Conservation (phyloP, 2,888 invertebrate species). For the Harpalus rubripes region DNA sequence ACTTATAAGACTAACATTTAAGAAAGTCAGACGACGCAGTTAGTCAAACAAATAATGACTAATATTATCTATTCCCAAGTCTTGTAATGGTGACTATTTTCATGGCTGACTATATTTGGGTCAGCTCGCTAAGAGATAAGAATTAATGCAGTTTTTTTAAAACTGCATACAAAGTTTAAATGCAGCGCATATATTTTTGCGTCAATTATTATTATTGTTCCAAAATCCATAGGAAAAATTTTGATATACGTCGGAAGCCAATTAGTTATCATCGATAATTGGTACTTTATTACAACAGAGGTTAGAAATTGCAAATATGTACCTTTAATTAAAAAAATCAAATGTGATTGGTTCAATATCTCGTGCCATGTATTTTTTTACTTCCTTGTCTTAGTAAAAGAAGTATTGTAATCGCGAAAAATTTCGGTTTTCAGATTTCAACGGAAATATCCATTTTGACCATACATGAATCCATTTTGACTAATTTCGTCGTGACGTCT, state of each 20-base stretch:
- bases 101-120: slow-evolving; percentile 75
- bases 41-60: slow-evolving; percentile 22
- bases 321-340: too few species aligned
- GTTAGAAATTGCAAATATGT: too few species aligned
- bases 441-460: too few species aligned
- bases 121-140: slow-evolving; percentile 71
- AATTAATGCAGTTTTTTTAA: slow-evolving; percentile 60
- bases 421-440: too few species aligned
- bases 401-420: too few species aligned
- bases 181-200: slow-evolving; percentile 51
- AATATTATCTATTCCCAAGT: not conserved
- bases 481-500: too few species aligned
- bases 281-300: too few species aligned
- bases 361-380: too few species aligned
- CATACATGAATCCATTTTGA: too few species aligned
- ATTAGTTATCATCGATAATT: too few species aligned
- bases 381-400: too few species aligned
- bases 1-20: slow-evolving; percentile 64
- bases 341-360: too few species aligned
- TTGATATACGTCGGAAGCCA: not conserved
- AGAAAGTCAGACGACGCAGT: slow-evolving; percentile 52
- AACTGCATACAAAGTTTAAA: slow-evolving; percentile 59
- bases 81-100: slow-evolving; percentile 59
- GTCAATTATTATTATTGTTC: slow-evolving; percentile 36
- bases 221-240: slow-evolving; percentile 32